Evolutionary conservation across 1,140 invertebrate species (phyloP).

Genomic region (Tetragonula clypearis): DNA sequence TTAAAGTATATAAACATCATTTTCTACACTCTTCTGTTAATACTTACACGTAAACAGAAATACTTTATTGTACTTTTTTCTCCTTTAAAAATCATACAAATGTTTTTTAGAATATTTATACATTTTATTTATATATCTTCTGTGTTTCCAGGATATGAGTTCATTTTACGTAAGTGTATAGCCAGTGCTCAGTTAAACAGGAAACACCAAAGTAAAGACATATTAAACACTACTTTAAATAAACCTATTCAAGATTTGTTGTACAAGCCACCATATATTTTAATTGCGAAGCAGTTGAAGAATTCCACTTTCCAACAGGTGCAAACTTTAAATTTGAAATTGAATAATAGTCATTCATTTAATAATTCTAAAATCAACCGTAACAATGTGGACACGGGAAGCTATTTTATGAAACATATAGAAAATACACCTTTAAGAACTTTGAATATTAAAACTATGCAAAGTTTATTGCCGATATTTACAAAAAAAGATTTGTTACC

Average conservation of each 20-base stretch:
- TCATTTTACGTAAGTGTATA: slow-evolving; percentile 72
- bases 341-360: slow-evolving; percentile 22
- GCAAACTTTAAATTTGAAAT: slow-evolving; percentile 4
- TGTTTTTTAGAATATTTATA: background rate
- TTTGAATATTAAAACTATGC: slow-evolving; percentile 41
- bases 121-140: slow-evolving; percentile 21
- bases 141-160: slow-evolving; percentile 67
- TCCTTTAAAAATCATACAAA: background rate
- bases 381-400: background rate
- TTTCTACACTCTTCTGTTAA: background rate
- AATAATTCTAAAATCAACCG: slow-evolving; percentile 23
- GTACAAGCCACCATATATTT: slow-evolving; percentile 14
- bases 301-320: background rate
- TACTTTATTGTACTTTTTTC: background rate
- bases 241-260: slow-evolving; percentile 2
- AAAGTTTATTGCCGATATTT: background rate
- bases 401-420: background rate
- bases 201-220: slow-evolving; percentile 61
- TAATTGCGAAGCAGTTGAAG: slow-evolving; percentile 16
- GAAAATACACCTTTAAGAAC: slow-evolving; percentile 70
- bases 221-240: slow-evolving; percentile 9
- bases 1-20: background rate
- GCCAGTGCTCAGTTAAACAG: slow-evolving; percentile 72
- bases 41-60: background rate
- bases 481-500: slow-evolving; percentile 58